phyloP scores from a whole-genome alignment of 1,140 invertebrate species.

The Scaptomyza pallida region DNA sequence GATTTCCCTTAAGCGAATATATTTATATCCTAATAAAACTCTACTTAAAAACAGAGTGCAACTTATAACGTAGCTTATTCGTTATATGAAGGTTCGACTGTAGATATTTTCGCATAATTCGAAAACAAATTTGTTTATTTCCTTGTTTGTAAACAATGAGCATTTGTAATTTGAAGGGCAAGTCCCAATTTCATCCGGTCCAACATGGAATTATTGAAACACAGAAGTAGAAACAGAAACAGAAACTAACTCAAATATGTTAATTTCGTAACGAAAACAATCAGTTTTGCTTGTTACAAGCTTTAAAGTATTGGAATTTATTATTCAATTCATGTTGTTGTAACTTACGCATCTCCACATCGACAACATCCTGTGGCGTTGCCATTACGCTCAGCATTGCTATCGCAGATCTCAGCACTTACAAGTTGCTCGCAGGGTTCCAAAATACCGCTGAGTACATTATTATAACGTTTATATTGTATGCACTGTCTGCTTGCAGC shows the following conservation, averaged over 20 bases:
- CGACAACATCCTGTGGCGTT: conserved; percentile 29
- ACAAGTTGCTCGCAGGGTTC: background rate
- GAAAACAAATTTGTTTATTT: conserved; percentile 27
- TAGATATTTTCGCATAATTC: conserved; percentile 25
- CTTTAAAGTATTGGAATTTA: background rate
- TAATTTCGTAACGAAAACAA: background rate
- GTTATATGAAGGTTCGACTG: background rate
- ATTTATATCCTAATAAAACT: no score
- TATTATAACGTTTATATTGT: background rate
- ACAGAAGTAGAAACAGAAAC: background rate
- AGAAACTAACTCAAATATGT: background rate
- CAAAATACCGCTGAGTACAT: conserved; percentile 10
- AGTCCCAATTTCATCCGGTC: conserved; percentile 22
- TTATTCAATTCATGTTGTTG: background rate
- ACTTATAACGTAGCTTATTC: no score
- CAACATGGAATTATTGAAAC: background rate
- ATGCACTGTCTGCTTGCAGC: conserved; percentile 26
- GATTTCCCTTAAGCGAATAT: no score
- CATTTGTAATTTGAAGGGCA: conserved; percentile 32
- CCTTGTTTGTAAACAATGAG: conserved; percentile 34
- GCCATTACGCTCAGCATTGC: conserved; percentile 35
- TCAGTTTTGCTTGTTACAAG: no score
- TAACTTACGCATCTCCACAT: conserved; percentile 42
- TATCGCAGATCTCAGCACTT: background rate
- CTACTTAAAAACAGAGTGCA: no score